Base-by-base conservation (phyloP, 2,888 invertebrate species). In the Chymomyza fuscimana region DNA sequence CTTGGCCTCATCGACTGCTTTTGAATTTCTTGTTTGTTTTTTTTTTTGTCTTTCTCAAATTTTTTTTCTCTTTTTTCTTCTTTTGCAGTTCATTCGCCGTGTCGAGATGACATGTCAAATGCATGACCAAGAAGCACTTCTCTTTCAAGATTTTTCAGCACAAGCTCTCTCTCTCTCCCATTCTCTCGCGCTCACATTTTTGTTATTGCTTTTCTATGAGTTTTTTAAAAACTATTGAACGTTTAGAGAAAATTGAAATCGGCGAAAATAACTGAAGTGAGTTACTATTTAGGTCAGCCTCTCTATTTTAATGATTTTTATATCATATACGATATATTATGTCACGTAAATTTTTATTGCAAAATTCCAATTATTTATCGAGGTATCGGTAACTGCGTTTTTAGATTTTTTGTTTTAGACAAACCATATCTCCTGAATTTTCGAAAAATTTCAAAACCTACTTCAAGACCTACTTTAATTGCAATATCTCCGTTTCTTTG, bases 101-200 rank as follows among this genome's bases (percentile, higher is more conserved):
- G 69, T 77, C 78, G 74, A 69, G 76, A 76, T 74, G 73, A 76
- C 76, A 81, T 80, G 79, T 78, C 80, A 80, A 76, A 73, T 81
- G 81, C 80, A 78, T 74, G 81, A 81, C 71, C 81, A 81, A 80
- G 74, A 69, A 76, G 65, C 79, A 67, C 54, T 69, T 74, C 63
- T 63, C 54, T 61, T 65, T 70, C 25, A 12, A 19, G 15, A 63
- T 51, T n/a, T 36, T 59, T 62, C 59, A 29, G 36, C 9, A 32
- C 10, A 46, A 46, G 12, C 15, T 61, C 10, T 12, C 7, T 5
- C 32, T 29, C 46, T 59, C 9, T 32, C 3, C 32, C 9, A 4
- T 32, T 7, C 32, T 32, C 32, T 60, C 10, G 10, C 2, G 9
- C 51, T 22, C 40, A 19, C 32, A 54, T 51, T 52, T 50, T 56